phyloP scores from a whole-genome alignment of 92 coral and sea anemone species.

The Porites cylindrica region DNA sequence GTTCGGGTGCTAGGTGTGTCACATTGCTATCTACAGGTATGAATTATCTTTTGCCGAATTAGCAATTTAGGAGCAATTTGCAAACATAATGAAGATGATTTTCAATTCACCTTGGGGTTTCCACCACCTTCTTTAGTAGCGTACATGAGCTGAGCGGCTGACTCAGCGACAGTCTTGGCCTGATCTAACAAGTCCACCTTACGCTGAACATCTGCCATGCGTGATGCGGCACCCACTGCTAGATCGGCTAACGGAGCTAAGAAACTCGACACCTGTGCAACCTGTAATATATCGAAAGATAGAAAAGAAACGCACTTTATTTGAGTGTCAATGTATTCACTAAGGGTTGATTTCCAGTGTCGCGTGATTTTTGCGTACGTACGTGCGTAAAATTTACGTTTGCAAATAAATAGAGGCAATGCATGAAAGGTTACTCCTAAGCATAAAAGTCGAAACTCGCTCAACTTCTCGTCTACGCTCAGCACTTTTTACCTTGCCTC shows the following conservation, averaged over 20 bases:
- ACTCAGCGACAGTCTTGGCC: constrained; percentile 99
- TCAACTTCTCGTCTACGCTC: too few relatives aligned
- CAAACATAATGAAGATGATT: neutral
- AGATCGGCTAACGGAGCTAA: constrained; percentile 88
- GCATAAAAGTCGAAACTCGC: too few relatives aligned
- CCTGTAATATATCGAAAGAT: constrained; percentile 48
- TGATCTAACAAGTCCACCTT: constrained; percentile 95
- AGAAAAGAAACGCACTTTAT: neutral
- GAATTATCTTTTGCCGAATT: neutral
- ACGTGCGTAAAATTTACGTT: too few relatives aligned
- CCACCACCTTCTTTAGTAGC: constrained; percentile 97
- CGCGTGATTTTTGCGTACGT: too few relatives aligned
- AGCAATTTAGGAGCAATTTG: neutral
- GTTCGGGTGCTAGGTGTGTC: too few relatives aligned
- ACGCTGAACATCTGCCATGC: constrained; percentile 83
- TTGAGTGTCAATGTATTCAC: neutral
- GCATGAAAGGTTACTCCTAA: too few relatives aligned
- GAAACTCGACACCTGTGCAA: constrained; percentile 94
- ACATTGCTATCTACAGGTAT: neutral
- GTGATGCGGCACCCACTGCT: constrained; percentile 95
- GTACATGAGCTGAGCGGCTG: constrained; percentile 94
- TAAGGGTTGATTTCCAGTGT: too few relatives aligned
- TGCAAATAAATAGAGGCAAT: too few relatives aligned
- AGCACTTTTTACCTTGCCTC: too few relatives aligned
- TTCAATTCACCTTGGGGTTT: constrained; percentile 84